phyloP scores from a whole-genome alignment of 1,140 invertebrate species.

The Microplitis demolitor region DNA sequence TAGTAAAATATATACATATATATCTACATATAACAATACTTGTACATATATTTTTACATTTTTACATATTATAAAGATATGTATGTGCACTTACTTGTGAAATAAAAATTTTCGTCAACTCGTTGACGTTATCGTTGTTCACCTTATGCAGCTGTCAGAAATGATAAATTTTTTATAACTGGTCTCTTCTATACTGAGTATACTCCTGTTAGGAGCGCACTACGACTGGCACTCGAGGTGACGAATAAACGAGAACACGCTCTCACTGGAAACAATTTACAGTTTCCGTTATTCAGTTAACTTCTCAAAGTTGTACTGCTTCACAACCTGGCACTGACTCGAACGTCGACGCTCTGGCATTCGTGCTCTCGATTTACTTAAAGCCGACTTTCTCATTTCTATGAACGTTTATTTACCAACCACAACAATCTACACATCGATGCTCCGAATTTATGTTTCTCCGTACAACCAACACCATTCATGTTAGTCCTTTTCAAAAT shows the following conservation, averaged over 20 bases:
- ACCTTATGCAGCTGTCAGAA: no score
- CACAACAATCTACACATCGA: constrained; percentile 3
- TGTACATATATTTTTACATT: no score
- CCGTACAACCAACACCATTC: not conserved
- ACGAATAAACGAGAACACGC: constrained; percentile 8
- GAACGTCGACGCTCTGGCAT: constrained; percentile 24
- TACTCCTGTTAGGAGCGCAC: not conserved
- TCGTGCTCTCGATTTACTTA: constrained; percentile 31
- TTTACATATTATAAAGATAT: no score
- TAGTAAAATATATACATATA: no score
- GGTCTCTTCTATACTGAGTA: not conserved
- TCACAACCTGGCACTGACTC: constrained; percentile 25
- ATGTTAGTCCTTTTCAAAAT: no score
- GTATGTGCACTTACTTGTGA: no score
- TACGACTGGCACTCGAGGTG: not conserved
- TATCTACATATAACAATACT: no score
- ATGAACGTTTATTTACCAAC: constrained; percentile 25
- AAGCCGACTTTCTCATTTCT: constrained; percentile 51
- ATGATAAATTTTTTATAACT: not conserved
- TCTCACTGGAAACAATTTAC: constrained; percentile 16
- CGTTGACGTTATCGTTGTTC: no score
- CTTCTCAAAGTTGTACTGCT: not conserved
- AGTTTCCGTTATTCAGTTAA: constrained; percentile 11
- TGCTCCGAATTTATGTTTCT: not conserved
- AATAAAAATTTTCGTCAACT: no score